A percentile compares a stretch with the other conserved stretches of the same genome.
Evolutionary conservation across 2,113 vertebrate genomes (phyloP).

Genomic region (Dromas ardeola): DNA sequence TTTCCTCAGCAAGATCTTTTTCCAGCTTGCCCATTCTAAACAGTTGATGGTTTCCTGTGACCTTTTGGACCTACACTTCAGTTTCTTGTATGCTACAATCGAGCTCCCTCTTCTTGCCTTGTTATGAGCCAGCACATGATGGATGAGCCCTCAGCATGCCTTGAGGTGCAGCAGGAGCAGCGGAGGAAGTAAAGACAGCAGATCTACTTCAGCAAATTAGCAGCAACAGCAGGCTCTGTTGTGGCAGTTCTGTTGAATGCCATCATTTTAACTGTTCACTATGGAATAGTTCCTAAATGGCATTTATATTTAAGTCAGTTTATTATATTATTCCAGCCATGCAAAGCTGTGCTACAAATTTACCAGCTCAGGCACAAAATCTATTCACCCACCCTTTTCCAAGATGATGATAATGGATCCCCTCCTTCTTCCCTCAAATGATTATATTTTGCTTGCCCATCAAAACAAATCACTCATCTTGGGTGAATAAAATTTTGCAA

Average conservation of each 20-base stretch:
- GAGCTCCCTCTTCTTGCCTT: background rate
- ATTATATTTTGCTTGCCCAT: constrained; percentile 27
- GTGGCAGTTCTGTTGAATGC: constrained; percentile 26
- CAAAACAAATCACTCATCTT: constrained; percentile 34
- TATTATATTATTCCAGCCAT: constrained; percentile 28
- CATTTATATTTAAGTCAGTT: constrained; percentile 30
- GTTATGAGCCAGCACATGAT: background rate
- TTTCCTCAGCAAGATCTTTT: background rate
- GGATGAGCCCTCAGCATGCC: constrained; percentile 38
- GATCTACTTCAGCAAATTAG: constrained; percentile 46
- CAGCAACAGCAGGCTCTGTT: constrained; percentile 8
- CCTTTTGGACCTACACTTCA: background rate
- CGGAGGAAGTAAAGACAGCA: background rate
- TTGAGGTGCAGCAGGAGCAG: constrained; percentile 18
- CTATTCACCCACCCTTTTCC: background rate
- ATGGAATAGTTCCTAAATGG: constrained; percentile 19
- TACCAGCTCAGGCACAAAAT: constrained; percentile 37
- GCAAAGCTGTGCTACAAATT: constrained; percentile 10
- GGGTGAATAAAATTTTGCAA: constrained; percentile 33
- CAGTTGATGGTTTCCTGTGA: background rate
- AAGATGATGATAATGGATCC: background rate
- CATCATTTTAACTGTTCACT: constrained; percentile 38
- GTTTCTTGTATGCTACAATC: background rate
- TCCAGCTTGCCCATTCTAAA: background rate
- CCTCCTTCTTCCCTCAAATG: background rate